Evolutionary conservation across 1,140 invertebrate genomes (phyloP).

Genomic region (Adoxophyes honmai): DNA sequence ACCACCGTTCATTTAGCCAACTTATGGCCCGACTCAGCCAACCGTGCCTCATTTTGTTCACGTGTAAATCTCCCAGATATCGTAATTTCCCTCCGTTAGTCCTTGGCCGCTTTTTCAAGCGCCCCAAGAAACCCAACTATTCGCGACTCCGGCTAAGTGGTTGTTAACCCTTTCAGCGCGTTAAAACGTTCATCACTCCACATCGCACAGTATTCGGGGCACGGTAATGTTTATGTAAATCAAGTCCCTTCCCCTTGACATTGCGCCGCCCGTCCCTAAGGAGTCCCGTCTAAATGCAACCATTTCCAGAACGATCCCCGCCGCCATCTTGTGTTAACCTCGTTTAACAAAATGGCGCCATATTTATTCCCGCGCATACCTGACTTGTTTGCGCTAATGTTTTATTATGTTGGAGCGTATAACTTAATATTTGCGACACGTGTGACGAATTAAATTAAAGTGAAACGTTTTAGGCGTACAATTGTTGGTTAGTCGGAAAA

Average conservation of each 20-base stretch:
- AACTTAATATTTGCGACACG: background rate
- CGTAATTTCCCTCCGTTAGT: background rate
- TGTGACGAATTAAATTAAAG: background rate
- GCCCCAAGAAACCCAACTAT: background rate
- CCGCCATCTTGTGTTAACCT: conserved; percentile 13
- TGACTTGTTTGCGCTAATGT: background rate
- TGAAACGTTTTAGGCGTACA: background rate
- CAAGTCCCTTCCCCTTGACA: conserved; percentile 10
- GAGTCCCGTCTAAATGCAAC: background rate
- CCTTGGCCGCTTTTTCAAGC: conserved; percentile 1
- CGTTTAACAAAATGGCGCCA: conserved; percentile 13
- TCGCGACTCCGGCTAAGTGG: conserved; percentile 5
- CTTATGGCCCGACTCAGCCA: too few relatives aligned
- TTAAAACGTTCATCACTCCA: conserved; percentile 10
- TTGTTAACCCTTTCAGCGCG: conserved; percentile 14
- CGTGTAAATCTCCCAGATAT: too few relatives aligned
- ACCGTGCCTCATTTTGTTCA: too few relatives aligned
- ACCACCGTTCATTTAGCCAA: too few relatives aligned
- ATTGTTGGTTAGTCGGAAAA: background rate
- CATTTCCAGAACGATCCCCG: conserved; percentile 3
- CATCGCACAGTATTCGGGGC: conserved; percentile 8
- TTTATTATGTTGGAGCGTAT: conserved; percentile 1
- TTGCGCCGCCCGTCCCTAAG: background rate
- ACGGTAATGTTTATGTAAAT: conserved; percentile 15
- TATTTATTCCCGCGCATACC: conserved; percentile 7